Base-by-base conservation (phyloP, 2,113 vertebrate species). In the Rhabdornis inornatus region DNA sequence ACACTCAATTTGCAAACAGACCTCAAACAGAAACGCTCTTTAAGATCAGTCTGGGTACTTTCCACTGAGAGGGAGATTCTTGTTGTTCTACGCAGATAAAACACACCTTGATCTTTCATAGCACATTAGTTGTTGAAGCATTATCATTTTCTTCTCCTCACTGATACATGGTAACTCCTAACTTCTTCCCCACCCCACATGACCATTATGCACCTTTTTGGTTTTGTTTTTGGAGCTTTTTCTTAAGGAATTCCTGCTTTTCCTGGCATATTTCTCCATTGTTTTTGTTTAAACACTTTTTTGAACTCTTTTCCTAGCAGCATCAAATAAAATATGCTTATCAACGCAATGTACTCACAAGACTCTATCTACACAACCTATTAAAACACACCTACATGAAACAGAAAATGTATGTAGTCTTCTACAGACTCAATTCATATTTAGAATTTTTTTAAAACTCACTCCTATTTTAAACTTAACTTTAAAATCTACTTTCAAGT, bases 61-160 rank as follows among this genome's bases (percentile, higher is more conserved):
- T 39, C 31, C 39, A 33, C 10, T 10, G 20, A 75, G 63, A 39
- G 4, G 0, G 4, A 2, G 5, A 19, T 23, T 71, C 11, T 7
- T 42, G 7, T 6, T 70, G 4, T 3, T 63, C 63, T 39, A 21
- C 0, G 1, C 0, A 61, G 3, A 50, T 12, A 42, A 70, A 80
- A 33, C 3, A 45, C 1, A 0, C 13, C 18, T 1, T 9, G 5
- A n/a, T 50, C 52, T 64, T 85, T 16, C 33, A 68, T 0, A 82
- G 18, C 31, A 70, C 7, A 61, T 18, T 24, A 53, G n/a, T 11
- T 40, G 28, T 15, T n/a, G 16, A 78, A 53, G 22, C 7, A 35
- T 25, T 66, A 57, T 9, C 22, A 42, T 3, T 19, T 30, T 63
- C 33, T 77, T 5, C 15, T 40, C 37, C 9, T 39, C 39, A 42